A percentile compares a stretch with the other conserved stretches of the same genome.
Conservation (phyloP, 2,797 vertebrate species). For the Yasuhikotakia modesta region DNA sequence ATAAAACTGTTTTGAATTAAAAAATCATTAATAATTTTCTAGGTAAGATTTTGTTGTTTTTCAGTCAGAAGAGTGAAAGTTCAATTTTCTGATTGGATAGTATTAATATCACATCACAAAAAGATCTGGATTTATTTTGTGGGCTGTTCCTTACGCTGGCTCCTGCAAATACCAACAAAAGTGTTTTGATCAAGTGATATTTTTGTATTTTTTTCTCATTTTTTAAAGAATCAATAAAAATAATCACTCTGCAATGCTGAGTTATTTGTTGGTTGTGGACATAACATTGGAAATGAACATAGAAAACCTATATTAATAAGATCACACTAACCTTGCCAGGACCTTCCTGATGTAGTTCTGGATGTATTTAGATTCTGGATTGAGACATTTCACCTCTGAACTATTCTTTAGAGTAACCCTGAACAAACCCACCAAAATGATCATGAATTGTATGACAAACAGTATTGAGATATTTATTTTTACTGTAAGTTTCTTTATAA, state of each 20-base stretch:
- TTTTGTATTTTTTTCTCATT: neutral
- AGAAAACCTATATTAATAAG: too few species aligned
- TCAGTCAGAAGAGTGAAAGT: neutral
- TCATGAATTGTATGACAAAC: neutral
- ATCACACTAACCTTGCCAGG: neutral
- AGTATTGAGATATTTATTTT: neutral
- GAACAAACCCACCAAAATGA: neutral
- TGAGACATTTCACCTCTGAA: neutral
- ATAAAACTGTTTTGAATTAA: neutral
- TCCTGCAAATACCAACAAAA: constrained; percentile 31
- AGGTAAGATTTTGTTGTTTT: neutral
- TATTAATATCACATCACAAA: neutral
- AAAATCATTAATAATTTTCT: neutral
- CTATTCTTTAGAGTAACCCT: constrained; percentile 9
- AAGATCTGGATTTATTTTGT: neutral
- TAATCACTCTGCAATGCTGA: neutral
- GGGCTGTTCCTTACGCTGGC: neutral
- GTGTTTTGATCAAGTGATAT: too few species aligned
- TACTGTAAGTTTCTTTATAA: too few species aligned
- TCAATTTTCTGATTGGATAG: neutral
- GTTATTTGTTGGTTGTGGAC: neutral
- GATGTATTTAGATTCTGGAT: neutral
- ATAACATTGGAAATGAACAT: neutral
- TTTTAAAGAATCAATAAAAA: neutral
- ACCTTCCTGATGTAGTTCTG: neutral